Conservation (phyloP, 1,140 invertebrate genomes). For the Temnothorax longispinosus region DNA sequence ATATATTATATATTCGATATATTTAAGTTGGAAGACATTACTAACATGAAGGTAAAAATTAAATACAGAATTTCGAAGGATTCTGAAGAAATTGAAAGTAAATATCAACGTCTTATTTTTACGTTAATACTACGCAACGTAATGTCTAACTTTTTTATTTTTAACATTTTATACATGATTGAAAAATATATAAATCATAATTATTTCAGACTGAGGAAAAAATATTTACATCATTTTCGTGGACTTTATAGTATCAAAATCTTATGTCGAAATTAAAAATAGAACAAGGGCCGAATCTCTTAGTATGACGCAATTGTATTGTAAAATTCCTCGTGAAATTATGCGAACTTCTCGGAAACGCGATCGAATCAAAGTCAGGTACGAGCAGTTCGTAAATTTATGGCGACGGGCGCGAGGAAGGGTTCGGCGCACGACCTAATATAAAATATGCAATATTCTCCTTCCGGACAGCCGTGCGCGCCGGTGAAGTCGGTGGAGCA, state of each 20-base stretch:
- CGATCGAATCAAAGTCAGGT: constrained; percentile 59
- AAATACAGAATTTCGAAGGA: background rate
- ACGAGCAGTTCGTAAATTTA: constrained; percentile 51
- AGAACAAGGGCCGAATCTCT: background rate
- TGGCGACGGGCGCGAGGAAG: constrained; percentile 28
- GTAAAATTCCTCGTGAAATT: constrained; percentile 24
- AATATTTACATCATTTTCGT: background rate
- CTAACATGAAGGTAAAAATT: background rate
- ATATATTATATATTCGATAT: background rate
- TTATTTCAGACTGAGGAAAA: background rate
- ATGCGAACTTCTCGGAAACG: constrained; percentile 17
- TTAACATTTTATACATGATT: background rate
- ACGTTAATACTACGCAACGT: background rate
- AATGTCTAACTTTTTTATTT: background rate
- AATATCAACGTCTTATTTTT: background rate
- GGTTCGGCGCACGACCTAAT: constrained; percentile 50
- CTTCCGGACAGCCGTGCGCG: constrained; percentile 45
- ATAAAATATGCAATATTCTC: constrained; percentile 60
- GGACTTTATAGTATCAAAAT: background rate
- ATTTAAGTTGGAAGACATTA: background rate
- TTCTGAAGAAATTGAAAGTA: background rate
- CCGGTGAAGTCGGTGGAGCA: background rate
- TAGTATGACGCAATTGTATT: background rate
- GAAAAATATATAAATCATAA: background rate
- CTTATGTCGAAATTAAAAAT: background rate